These are phyloP conservation scores for Mesoligia furuncula DNA, from an alignment of 2,888 invertebrate genomes.

Conservation along the genomic window DNA sequence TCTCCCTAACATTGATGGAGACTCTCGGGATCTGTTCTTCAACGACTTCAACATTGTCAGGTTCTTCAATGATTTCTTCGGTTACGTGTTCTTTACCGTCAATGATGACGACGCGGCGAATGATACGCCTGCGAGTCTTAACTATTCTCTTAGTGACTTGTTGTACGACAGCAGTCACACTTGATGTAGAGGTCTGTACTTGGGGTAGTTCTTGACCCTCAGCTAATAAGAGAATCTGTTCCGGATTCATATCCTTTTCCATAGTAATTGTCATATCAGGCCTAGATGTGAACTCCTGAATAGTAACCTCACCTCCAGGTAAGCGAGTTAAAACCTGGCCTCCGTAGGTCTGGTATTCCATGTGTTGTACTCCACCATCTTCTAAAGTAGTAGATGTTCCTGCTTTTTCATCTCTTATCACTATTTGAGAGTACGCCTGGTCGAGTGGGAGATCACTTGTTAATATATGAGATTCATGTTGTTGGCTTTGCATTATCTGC, in stretches of 20 bases:
- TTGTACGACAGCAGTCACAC: conserved; percentile 94
- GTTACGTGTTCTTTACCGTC: conserved; percentile 96
- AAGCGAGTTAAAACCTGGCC: conserved; percentile 91
- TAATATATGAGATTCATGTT: conserved; percentile 89
- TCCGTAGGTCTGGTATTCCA: conserved; percentile 92
- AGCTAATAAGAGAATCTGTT: conserved; percentile 83
- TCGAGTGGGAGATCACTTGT: conserved; percentile 91
- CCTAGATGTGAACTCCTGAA: conserved; percentile 92
- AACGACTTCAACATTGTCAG: conserved; percentile 93
- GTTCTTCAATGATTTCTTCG: conserved; percentile 96
- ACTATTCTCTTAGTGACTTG: conserved; percentile 95
- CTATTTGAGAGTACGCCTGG: conserved; percentile 92
- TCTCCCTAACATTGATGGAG: conserved; percentile 92
- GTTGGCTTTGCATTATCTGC: conserved; percentile 92
- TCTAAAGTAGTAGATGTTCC: conserved; percentile 90
- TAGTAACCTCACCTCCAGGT: conserved; percentile 91
- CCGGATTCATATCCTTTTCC: conserved; percentile 89
- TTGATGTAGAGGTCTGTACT: conserved; percentile 92
- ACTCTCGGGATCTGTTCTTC: conserved; percentile 94
- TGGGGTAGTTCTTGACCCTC: conserved; percentile 83
- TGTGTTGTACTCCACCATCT: conserved; percentile 91
- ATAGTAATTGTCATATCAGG: conserved; percentile 91
- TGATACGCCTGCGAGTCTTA: conserved; percentile 93
- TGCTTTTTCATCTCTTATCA: conserved; percentile 92
- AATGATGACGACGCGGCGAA: conserved; percentile 94